Percentiles rank a stretch among this genome's conserved stretches.
Evolutionary conservation across 2,888 invertebrate species (phyloP).

Genomic region (Miltochrista miniata): DNA sequence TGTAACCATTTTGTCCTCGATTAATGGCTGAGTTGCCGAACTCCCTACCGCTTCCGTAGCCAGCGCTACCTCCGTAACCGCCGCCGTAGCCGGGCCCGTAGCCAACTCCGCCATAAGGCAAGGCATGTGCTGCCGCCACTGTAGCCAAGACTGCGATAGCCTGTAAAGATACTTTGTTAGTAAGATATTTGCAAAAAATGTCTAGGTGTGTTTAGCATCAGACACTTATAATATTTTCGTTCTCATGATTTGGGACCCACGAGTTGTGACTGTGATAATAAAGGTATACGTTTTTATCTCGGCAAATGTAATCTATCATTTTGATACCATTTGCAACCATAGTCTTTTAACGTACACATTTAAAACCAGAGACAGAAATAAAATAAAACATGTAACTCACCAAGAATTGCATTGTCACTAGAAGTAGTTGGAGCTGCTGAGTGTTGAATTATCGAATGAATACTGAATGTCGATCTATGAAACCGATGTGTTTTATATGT

Average conservation of each 20-base stretch:
- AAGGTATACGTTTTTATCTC: no score
- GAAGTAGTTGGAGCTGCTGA: not conserved
- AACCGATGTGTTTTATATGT: not conserved
- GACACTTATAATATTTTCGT: no score
- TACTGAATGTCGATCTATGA: not conserved
- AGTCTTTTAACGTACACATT: no score
- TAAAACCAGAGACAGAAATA: no score
- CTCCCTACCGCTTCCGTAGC: constrained; percentile 8
- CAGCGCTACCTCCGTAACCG: not conserved
- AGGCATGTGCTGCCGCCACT: constrained; percentile 18
- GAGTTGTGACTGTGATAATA: no score
- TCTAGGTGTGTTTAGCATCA: no score
- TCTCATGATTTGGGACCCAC: no score
- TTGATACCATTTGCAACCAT: no score
- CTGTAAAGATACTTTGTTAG: constrained; percentile 5
- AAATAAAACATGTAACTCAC: not conserved
- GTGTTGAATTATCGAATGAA: no score
- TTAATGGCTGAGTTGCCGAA: constrained; percentile 14
- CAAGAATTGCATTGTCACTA: not conserved
- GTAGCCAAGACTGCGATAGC: constrained; percentile 16
- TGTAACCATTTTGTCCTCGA: constrained; percentile 7
- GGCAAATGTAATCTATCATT: no score
- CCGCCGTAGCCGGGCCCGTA: not conserved
- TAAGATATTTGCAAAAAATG: not conserved
- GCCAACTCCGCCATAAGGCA: not conserved